These are phyloP conservation scores for Platyscapa corneri DNA, from an alignment of 1,140 invertebrate genomes.

Conservation along the genomic window DNA sequence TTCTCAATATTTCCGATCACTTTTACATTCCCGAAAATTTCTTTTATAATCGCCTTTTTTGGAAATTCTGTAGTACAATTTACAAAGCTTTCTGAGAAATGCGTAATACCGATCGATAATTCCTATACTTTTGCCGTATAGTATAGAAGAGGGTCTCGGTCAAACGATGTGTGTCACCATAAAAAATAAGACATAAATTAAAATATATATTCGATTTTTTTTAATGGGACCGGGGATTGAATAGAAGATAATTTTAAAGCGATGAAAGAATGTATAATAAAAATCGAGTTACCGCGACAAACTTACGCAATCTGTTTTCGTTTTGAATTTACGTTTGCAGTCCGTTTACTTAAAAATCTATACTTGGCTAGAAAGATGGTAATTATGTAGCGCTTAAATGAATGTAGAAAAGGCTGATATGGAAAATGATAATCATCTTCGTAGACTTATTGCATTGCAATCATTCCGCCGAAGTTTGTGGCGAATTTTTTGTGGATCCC, in stretches of 20 bases:
- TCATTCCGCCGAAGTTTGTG: no score
- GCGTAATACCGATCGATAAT: neutral
- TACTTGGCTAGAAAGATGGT: neutral
- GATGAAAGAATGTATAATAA: neutral
- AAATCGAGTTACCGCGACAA: neutral
- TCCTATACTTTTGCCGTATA: neutral
- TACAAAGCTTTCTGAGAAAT: neutral
- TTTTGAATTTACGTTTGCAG: neutral
- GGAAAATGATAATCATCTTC: no score
- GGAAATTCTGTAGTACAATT: neutral
- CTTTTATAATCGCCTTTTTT: neutral
- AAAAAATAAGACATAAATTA: conserved; percentile 21
- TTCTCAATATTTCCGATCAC: neutral
- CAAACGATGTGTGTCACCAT: neutral
- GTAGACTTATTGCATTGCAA: no score
- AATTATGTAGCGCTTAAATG: neutral
- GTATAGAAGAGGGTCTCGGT: neutral
- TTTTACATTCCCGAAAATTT: neutral
- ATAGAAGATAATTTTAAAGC: neutral
- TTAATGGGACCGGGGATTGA: neutral
- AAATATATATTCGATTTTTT: neutral
- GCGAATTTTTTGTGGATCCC: no score
- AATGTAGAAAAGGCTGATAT: no score
- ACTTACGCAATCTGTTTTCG: neutral
- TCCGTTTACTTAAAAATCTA: no score